Evolutionary conservation across 2,888 invertebrate species (phyloP).

Genomic region (Standfussiana lucernea): DNA sequence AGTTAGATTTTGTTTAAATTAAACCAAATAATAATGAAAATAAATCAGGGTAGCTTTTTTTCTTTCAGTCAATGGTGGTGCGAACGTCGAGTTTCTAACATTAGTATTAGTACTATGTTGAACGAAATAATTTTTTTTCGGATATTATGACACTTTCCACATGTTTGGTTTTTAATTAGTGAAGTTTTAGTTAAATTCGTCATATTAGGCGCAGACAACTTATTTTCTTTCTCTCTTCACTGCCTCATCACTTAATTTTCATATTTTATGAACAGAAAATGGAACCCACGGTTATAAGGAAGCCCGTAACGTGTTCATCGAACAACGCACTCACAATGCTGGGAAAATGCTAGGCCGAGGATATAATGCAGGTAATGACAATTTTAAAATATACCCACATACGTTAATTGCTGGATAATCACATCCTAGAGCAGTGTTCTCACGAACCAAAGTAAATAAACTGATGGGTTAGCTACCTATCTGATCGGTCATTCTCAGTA

Average conservation of each 20-base stretch:
- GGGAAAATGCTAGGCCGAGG: conserved; percentile 29
- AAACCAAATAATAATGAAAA: background rate
- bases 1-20: background rate
- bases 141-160: background rate
- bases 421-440: conserved; percentile 42
- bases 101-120: too few relatives aligned
- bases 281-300: conserved; percentile 20
- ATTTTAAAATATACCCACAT: conserved; percentile 35
- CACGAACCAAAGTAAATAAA: conserved; percentile 37
- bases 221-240: too few relatives aligned
- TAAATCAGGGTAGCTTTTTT: background rate
- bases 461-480: background rate
- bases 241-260: background rate
- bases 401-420: conserved; percentile 44
- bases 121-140: background rate
- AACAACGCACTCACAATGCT: conserved; percentile 38
- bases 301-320: conserved; percentile 33
- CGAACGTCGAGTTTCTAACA: background rate
- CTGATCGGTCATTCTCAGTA: conserved; percentile 25
- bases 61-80: background rate
- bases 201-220: background rate
- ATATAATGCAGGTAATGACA: conserved; percentile 36
- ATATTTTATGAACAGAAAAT: conserved; percentile 26
- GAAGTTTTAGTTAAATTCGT: background rate
- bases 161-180: too few relatives aligned